These are phyloP conservation scores for Cephalopachus bancanus DNA, from an alignment of 2,797 vertebrate species.

Conservation along the genomic window DNA sequence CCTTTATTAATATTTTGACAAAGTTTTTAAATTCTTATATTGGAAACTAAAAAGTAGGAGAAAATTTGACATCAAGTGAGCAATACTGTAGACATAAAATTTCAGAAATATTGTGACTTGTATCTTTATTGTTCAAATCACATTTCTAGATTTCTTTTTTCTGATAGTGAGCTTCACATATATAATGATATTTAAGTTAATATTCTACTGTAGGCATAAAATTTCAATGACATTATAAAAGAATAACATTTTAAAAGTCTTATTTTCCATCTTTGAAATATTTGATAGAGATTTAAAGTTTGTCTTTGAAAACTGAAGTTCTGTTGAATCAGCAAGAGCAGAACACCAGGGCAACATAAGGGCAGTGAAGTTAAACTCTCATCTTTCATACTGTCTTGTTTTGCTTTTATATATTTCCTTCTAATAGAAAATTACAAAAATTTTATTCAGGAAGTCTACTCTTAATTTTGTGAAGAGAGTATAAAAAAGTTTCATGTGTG, in stretches of 20 bases:
- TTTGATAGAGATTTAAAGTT: constrained; percentile 24
- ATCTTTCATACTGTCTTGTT: background rate
- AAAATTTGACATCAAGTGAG: background rate
- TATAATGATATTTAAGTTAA: background rate
- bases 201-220: background rate
- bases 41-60: background rate
- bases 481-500: background rate
- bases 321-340: background rate
- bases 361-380: background rate
- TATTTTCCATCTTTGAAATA: constrained; percentile 42
- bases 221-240: constrained; percentile 36
- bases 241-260: background rate
- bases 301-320: constrained; percentile 25
- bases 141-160: background rate
- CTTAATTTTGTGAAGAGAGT: background rate
- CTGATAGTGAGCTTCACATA: background rate
- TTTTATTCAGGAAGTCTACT: background rate
- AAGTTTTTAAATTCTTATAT: background rate
- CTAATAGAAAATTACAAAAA: background rate
- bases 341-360: background rate
- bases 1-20: background rate
- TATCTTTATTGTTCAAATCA: background rate
- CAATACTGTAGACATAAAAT: background rate
- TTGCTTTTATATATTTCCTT: background rate
- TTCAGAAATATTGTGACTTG: background rate